These are phyloP conservation scores for Thera britannica DNA, from an alignment of 2,888 invertebrate species.

Conservation along the genomic window DNA sequence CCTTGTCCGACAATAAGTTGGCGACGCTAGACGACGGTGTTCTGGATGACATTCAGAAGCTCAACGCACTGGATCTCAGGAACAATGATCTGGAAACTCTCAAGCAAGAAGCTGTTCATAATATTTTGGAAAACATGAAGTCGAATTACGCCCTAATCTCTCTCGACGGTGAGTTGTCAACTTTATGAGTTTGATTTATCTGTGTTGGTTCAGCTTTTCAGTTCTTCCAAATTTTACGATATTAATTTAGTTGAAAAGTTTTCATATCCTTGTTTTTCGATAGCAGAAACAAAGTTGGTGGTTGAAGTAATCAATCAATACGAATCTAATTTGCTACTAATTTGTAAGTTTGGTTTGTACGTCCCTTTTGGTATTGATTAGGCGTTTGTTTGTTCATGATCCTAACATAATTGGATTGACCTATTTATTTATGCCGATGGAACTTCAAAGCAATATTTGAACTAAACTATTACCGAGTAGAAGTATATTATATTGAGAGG, in stretches of 20 bases:
- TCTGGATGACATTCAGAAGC: slow-evolving; percentile 88
- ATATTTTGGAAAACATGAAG: slow-evolving; percentile 88
- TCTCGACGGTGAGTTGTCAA: slow-evolving; percentile 88
- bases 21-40: slow-evolving; percentile 88
- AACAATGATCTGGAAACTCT: slow-evolving; percentile 91
- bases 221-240: slow-evolving; percentile 26
- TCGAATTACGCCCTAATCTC: slow-evolving; percentile 90
- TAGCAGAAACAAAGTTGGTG: slow-evolving; percentile 28
- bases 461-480: no score
- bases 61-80: slow-evolving; percentile 90
- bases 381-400: slow-evolving; percentile 17
- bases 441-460: neutral
- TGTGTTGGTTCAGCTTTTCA: slow-evolving; percentile 48
- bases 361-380: slow-evolving; percentile 29
- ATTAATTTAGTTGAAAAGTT: slow-evolving; percentile 35
- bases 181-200: slow-evolving; percentile 52
- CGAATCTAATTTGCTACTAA: slow-evolving; percentile 32
- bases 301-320: slow-evolving; percentile 36
- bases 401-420: neutral
- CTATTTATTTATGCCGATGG: neutral
- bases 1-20: slow-evolving; percentile 90
- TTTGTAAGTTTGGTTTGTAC: slow-evolving; percentile 30
- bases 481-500: no score
- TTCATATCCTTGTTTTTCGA: slow-evolving; percentile 32
- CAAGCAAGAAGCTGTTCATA: slow-evolving; percentile 89